phyloP scores from a whole-genome alignment of 2,888 invertebrate genomes.

The Cistogaster globosa region DNA sequence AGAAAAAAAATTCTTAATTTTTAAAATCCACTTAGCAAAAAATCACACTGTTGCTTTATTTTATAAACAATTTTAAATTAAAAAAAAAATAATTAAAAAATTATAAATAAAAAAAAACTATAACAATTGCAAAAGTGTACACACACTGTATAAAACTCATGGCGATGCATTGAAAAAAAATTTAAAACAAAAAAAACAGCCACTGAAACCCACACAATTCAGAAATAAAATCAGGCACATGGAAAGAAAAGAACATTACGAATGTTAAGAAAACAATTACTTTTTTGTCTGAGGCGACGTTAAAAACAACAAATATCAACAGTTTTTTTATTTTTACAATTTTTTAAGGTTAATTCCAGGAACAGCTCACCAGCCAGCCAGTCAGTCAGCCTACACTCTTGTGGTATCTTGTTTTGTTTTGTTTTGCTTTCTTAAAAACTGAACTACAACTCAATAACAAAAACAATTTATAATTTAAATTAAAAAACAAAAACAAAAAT shows the following conservation, averaged over 20 bases:
- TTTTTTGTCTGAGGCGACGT: conserved; percentile 17
- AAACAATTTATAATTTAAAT: conserved; percentile 19
- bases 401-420: neutral
- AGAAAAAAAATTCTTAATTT: too few relatives aligned
- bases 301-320: conserved; percentile 5
- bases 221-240: conserved; percentile 9
- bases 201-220: conserved; percentile 38
- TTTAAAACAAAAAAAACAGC: too few relatives aligned
- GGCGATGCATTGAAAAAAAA: too few relatives aligned
- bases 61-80: too few relatives aligned
- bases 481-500: too few relatives aligned
- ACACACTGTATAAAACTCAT: too few relatives aligned
- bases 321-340: conserved; percentile 3
- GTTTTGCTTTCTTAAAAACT: conserved; percentile 18
- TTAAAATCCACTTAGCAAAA: too few relatives aligned
- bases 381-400: conserved; percentile 52
- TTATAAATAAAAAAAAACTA: too few relatives aligned
- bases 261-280: conserved; percentile 37
- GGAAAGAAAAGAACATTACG: neutral
- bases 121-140: too few relatives aligned
- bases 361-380: conserved; percentile 29
- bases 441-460: conserved; percentile 5
- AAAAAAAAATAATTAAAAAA: too few relatives aligned
- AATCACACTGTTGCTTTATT: too few relatives aligned
- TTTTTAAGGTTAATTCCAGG: conserved; percentile 44